These are phyloP conservation scores for Petrophora chlorosata DNA, from an alignment of 2,888 invertebrate species.

Conservation along the genomic window DNA sequence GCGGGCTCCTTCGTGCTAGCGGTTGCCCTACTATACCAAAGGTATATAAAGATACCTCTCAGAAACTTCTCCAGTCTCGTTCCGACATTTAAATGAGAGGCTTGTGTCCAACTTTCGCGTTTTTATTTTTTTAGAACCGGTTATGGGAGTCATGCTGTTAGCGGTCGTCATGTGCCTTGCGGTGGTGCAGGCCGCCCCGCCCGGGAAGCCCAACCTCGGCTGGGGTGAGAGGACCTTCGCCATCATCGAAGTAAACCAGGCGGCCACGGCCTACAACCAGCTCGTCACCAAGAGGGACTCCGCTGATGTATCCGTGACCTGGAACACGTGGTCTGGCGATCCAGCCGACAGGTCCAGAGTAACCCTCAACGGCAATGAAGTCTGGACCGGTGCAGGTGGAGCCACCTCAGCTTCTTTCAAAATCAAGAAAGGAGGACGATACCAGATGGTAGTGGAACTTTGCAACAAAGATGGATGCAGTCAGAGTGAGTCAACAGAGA, in stretches of 20 bases:
- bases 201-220: constrained; percentile 72
- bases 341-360: constrained; percentile 66
- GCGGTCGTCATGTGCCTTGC: constrained; percentile 55
- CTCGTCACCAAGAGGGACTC: constrained; percentile 68
- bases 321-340: constrained; percentile 79
- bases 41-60: constrained; percentile 73
- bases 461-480: constrained; percentile 76
- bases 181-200: constrained; percentile 57
- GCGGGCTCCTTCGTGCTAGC: constrained; percentile 69
- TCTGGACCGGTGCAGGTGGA: constrained; percentile 66
- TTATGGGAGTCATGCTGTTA: constrained; percentile 63
- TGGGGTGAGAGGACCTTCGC: constrained; percentile 79
- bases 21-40: constrained; percentile 77
- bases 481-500: constrained; percentile 69
- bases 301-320: constrained; percentile 75
- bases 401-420: constrained; percentile 71
- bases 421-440: constrained; percentile 75
- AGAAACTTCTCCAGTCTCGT: constrained; percentile 67
- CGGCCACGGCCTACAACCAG: constrained; percentile 78
- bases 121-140: constrained; percentile 72
- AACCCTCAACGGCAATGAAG: constrained; percentile 64
- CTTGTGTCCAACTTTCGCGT: constrained; percentile 56
- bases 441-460: constrained; percentile 72
- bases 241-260: constrained; percentile 77
- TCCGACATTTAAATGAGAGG: constrained; percentile 62